phyloP scores from a whole-genome alignment of 2,113 vertebrate genomes.

The Sardina pilchardus region DNA sequence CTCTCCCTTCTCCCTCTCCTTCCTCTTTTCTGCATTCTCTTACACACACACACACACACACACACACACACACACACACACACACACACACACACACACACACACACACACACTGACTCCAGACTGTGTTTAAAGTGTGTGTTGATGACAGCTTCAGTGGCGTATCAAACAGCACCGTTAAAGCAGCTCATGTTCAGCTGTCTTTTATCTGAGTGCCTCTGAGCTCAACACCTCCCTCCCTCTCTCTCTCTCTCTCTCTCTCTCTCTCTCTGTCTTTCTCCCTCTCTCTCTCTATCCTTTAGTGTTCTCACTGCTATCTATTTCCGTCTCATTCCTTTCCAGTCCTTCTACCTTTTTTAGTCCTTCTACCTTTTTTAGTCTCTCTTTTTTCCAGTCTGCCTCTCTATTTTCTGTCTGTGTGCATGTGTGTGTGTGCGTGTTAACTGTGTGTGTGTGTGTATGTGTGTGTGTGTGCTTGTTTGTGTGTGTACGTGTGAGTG shows the following conservation, averaged over 20 bases:
- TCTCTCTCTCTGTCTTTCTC: background rate
- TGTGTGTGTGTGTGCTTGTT: no score
- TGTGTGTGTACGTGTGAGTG: no score
- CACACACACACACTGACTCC: background rate
- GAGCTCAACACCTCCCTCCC: background rate
- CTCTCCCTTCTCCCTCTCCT: background rate
- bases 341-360: background rate
- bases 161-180: slow-evolving; percentile 14
- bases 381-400: background rate
- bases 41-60: background rate
- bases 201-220: slow-evolving; percentile 23
- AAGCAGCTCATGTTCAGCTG: slow-evolving; percentile 10
- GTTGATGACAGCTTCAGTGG: slow-evolving; percentile 13
- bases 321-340: background rate
- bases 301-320: background rate
- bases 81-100: background rate
- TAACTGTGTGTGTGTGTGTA: no score
- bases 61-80: background rate
- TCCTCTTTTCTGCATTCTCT: background rate
- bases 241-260: background rate
- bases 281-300: background rate
- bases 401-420: no score
- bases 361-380: slow-evolving; percentile 15
- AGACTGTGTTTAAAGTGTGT: slow-evolving; percentile 23
- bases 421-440: no score